Base-by-base conservation (phyloP, 2,113 vertebrate species). In the Chionodraco myersi region DNA sequence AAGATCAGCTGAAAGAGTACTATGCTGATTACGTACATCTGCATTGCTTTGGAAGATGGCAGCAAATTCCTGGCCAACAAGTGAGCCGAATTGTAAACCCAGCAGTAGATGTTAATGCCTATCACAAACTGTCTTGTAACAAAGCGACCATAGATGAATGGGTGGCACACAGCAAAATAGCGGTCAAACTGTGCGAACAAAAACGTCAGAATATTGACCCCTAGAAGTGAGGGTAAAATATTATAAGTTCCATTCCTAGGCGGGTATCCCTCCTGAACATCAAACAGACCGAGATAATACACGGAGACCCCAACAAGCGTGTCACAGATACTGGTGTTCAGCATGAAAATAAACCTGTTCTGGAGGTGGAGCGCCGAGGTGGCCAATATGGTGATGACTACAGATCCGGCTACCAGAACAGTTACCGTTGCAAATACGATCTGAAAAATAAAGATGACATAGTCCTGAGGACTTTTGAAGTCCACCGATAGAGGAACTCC, bases 321-420 rank as follows among this genome's bases (percentile, higher is more conserved):
- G 64, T 95, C 94, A 67, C 93, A 93, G 2, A 93, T 79, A 48
- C 93, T 94, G 4, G 93, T 94, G 88, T 93, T 94, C 18, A 94
- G 72, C 92, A 94, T 94, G 81, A 94, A 94, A 36, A 94, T 80
- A 6, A 94, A 94, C 21, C 93, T 76, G 75, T 94, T 94, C 34
- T 94, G 92, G 0, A 75, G 10, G 23, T 83, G 91, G 5, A 94
- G 89, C 0, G 88, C 75, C 30, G 64, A 75, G 3, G 88, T 94
- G 69, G 84, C 64, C 12, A 80, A 10, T 18, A 94, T 94, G 16
- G 68, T 51, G 3, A 95, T 41, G 10, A 89, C 92, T 4, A 93
- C 90, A 0, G 94, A 76, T 3, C 94, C 94, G 1, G 93, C 93
- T 0, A 92, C 14, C 1, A 93, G 85, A 18, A 89, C 87, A 2